Base-by-base conservation (phyloP, 2,113 vertebrate species). In the Zapus hudsonius region DNA sequence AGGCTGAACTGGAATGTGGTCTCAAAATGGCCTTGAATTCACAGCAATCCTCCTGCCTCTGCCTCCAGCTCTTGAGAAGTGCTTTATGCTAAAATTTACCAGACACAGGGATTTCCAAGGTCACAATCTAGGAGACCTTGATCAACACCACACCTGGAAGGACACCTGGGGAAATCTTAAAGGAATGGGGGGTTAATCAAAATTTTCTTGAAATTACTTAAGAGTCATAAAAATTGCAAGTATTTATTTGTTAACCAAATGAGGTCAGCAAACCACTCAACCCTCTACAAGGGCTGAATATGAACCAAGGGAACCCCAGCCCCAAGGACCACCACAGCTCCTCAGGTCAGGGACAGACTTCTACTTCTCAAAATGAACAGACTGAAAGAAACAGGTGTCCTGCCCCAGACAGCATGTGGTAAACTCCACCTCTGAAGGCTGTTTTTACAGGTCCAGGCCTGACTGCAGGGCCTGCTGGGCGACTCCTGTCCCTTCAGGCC, bases 81-180 rank as follows among this genome's bases (percentile, higher is more conserved):
- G 44, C n/a, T 36, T 69, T 89, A 55, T 84, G 90, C 47, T 94
- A 66, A 78, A 87, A 88, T 25, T 74, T 8, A 72, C 15, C 33
- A 86, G 42, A 42, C 36, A 5, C 1, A n/a, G 66, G 40, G 25
- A 63, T 82, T 78, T 61, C 31, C 36, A 75, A 81, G n/a, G 81
- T 27, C 76, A 74, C n/a, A 20, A 64, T 22, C 52, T 5, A 36
- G 31, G 40, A 79, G 73, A 52, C 44, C 69, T 23, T 64, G 67
- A 84, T 69, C 55, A 82, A 82, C 93, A 38, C 4, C 10, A 6
- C 5, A 40, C 31, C 33, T 59, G 42, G 42, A 57, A 74, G 22
- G 82, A 73, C 27, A 42, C 36, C 23, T 75, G 61, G 29, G 59
- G 31, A 79, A 93, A 92, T 74, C 81, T 75, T 64, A 63, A 72